phyloP scores from a whole-genome alignment of 2,797 vertebrate genomes.

The Brachyalestes nurse region DNA sequence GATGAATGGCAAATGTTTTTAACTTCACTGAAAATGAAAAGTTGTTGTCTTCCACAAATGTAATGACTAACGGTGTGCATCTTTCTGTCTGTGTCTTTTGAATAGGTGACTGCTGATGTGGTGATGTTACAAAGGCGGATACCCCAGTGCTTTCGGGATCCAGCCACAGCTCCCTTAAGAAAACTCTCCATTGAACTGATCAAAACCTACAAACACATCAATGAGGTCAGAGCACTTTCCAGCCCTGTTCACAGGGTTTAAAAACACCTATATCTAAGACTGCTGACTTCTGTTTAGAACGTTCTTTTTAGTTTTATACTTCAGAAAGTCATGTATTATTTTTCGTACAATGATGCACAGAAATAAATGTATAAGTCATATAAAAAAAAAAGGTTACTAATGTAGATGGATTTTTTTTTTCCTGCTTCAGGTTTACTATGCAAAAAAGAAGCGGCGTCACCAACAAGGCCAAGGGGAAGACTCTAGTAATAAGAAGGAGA shows the following conservation, averaged over 20 bases:
- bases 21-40: background rate
- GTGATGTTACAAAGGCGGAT: conserved; percentile 93
- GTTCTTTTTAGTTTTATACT: background rate
- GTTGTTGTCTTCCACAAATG: background rate
- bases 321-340: too few species aligned
- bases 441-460: conserved; percentile 99
- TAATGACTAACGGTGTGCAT: background rate
- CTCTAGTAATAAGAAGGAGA: conserved; percentile 99
- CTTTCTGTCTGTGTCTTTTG: conserved; percentile 24
- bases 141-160: conserved; percentile 99
- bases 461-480: conserved; percentile 99
- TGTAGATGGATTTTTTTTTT: conserved; percentile 18
- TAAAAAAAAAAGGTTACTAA: background rate
- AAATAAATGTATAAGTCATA: background rate
- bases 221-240: conserved; percentile 86
- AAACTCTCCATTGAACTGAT: conserved; percentile 99
- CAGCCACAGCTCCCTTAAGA: conserved; percentile 97
- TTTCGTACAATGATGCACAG: too few species aligned
- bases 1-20: background rate
- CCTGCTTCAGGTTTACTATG: conserved; percentile 95
- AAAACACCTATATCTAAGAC: background rate
- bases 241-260: background rate
- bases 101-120: conserved; percentile 58
- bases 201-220: conserved; percentile 99
- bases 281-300: background rate